These are phyloP conservation scores for Neolamprologus sp. DNA, from an alignment of 2,113 vertebrate genomes.

Conservation along the genomic window DNA sequence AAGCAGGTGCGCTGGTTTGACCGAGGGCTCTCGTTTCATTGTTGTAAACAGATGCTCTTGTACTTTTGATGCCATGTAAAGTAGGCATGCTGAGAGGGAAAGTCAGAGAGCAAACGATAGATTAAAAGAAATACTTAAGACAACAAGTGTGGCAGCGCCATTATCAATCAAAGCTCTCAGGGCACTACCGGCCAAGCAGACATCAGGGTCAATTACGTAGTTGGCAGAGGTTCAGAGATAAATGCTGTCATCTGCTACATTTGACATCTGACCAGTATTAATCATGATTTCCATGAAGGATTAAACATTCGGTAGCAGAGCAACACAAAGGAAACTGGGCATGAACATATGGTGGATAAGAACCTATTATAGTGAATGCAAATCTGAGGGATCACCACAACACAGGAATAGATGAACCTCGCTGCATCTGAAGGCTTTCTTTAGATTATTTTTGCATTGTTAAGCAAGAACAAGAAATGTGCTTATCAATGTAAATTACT, in stretches of 20 bases:
- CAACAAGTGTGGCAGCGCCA: neutral
- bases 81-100: neutral
- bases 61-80: neutral
- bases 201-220: neutral
- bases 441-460: neutral
- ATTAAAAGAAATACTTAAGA: neutral
- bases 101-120: neutral
- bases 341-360: neutral
- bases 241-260: neutral
- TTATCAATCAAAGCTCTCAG: slow-evolving; percentile 1
- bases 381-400: neutral
- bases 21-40: neutral
- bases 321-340: neutral
- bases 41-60: neutral
- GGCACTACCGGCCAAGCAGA: neutral
- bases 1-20: neutral
- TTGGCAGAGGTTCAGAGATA: neutral
- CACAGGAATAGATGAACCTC: neutral
- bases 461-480: neutral
- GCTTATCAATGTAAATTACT: neutral
- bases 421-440: neutral
- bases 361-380: neutral
- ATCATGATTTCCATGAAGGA: neutral
- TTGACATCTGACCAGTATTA: neutral
- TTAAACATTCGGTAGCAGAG: neutral